phyloP scores from a whole-genome alignment of 2,888 invertebrate species.

The Steinernema scapterisci region DNA sequence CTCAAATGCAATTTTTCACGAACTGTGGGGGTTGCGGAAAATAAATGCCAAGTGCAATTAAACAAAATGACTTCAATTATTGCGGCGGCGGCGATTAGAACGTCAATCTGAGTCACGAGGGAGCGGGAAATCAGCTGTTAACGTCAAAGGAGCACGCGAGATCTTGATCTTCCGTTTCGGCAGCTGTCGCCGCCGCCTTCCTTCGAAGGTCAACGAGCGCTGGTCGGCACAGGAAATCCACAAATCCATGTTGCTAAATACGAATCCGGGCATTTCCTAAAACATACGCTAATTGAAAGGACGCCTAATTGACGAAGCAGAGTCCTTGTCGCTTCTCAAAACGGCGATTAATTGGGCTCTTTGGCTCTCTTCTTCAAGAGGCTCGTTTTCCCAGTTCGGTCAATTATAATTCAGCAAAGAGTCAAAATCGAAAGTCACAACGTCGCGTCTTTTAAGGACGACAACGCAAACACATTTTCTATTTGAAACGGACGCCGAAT shows the following conservation, averaged over 20 bases:
- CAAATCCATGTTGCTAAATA: not conserved
- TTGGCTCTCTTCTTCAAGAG: not conserved
- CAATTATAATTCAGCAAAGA: no score
- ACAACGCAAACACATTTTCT: not conserved
- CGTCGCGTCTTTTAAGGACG: not conserved
- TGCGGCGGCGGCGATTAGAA: no score
- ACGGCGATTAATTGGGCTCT: conserved; percentile 1
- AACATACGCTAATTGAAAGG: conserved; percentile 3
- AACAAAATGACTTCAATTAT: not conserved
- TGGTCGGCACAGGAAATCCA: not conserved
- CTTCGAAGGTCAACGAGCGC: not conserved
- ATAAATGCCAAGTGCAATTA: conserved; percentile 9
- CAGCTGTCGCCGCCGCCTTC: not conserved
- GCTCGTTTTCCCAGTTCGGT: no score
- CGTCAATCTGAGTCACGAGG: not conserved
- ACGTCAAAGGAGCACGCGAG: not conserved
- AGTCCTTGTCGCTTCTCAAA: not conserved
- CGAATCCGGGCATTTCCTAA: not conserved
- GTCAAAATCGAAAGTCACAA: no score
- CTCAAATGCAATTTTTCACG: not conserved
- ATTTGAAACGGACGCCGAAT: conserved; percentile 1
- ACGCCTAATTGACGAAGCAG: not conserved
- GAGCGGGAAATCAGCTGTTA: conserved; percentile 10
- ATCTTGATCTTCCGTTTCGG: not conserved
- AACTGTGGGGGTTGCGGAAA: not conserved